Conservation (phyloP, 2,797 vertebrate genomes). For the Chloroceryle amazona region DNA sequence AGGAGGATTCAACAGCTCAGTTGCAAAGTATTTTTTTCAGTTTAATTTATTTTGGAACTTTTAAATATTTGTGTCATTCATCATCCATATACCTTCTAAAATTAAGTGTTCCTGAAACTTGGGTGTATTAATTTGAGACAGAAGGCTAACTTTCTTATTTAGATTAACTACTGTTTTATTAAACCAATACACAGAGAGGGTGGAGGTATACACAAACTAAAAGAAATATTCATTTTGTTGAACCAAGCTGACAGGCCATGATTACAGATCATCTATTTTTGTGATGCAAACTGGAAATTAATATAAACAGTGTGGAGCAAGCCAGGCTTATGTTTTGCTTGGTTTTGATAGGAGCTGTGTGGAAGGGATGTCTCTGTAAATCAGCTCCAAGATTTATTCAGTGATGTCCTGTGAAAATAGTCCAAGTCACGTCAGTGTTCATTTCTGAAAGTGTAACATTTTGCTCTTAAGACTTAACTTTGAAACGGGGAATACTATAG, state of each 20-base stretch:
- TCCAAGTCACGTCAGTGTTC: background rate
- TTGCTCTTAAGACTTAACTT: background rate
- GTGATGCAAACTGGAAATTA: constrained; percentile 43
- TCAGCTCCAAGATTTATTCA: constrained; percentile 36
- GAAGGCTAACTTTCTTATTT: constrained; percentile 57
- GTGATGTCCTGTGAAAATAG: constrained; percentile 31
- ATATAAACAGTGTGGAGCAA: constrained; percentile 51
- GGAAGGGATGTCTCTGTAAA: constrained; percentile 29
- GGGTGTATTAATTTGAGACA: constrained; percentile 39
- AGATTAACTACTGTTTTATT: constrained; percentile 68
- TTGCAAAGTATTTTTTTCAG: background rate
- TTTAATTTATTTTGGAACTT: constrained; percentile 56
- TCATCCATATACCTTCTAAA: constrained; percentile 58
- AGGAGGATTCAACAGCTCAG: background rate
- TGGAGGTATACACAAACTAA: constrained; percentile 51
- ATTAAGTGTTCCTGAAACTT: constrained; percentile 31
- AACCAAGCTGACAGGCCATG: constrained; percentile 33
- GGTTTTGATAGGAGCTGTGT: constrained; percentile 26
- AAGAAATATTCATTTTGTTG: constrained; percentile 53
- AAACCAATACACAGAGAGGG: constrained; percentile 43
- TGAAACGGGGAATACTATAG: background rate
- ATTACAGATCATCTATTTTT: constrained; percentile 48
- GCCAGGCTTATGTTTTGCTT: background rate
- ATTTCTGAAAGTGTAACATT: background rate
- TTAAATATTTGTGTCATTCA: constrained; percentile 67